These are phyloP conservation scores for Trimorus sp. DNA, from an alignment of 2,888 invertebrate genomes.

Conservation along the genomic window DNA sequence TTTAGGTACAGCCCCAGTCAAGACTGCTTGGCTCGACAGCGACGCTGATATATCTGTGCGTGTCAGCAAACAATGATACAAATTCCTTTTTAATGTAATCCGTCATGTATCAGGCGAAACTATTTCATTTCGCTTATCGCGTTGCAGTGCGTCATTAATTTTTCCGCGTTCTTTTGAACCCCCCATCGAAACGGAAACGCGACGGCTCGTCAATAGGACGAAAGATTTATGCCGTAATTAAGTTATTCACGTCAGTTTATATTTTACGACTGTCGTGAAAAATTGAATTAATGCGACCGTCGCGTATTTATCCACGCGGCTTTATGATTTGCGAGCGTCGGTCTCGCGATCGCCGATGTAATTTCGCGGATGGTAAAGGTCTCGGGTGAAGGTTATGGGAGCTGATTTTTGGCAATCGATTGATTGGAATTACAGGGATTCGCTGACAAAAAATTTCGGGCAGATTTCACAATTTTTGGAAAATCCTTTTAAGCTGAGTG, in stretches of 20 bases:
- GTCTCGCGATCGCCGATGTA: no score
- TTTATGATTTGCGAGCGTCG: no score
- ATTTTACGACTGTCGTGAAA: slow-evolving; percentile 42
- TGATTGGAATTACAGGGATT: no score
- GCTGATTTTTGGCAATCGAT: no score
- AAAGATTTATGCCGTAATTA: slow-evolving; percentile 44
- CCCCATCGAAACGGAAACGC: no score
- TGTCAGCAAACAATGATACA: slow-evolving; percentile 62
- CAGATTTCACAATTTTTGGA: no score
- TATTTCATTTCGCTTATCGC: slow-evolving; percentile 53
- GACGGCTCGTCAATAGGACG: slow-evolving; percentile 24
- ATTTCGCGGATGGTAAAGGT: no score
- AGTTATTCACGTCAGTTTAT: slow-evolving; percentile 31
- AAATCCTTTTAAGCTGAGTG: no score
- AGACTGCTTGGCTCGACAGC: slow-evolving; percentile 48
- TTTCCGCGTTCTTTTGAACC: no score
- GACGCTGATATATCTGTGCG: slow-evolving; percentile 59
- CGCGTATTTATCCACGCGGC: background rate
- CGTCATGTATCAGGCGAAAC: slow-evolving; percentile 46
- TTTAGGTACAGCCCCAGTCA: slow-evolving; percentile 51
- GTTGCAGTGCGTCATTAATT: slow-evolving; percentile 29
- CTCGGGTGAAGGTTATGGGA: no score
- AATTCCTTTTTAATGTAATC: slow-evolving; percentile 62
- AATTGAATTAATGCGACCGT: slow-evolving; percentile 30
- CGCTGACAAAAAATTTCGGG: no score